A percentile compares a stretch with the other conserved stretches of the same genome.
Evolutionary conservation across 2,888 invertebrate species (phyloP).

Genomic region (Chorisops tibialis): DNA sequence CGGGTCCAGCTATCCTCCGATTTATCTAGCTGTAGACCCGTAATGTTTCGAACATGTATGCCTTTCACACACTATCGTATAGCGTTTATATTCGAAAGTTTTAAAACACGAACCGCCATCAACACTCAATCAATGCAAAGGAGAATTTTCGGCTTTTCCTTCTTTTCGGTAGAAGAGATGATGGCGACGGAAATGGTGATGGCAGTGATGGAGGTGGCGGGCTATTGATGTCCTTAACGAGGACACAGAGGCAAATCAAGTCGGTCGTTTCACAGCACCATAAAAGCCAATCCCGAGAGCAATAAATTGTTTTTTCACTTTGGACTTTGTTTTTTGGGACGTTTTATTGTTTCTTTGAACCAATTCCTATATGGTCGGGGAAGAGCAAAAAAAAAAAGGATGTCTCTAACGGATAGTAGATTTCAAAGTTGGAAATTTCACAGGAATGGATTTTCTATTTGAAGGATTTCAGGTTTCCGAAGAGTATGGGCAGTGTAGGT

Average conservation of each 20-base stretch:
- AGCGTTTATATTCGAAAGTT: constrained; percentile 8
- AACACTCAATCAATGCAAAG: constrained; percentile 31
- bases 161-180: neutral
- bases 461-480: neutral
- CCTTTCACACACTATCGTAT: neutral
- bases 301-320: constrained; percentile 35
- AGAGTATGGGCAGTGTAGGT: neutral
- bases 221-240: constrained; percentile 29
- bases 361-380: constrained; percentile 13
- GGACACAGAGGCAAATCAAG: constrained; percentile 31
- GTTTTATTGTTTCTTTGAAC: constrained; percentile 34
- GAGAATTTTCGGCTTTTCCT: constrained; percentile 23
- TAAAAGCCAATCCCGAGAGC: constrained; percentile 32
- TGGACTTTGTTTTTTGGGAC: constrained; percentile 28
- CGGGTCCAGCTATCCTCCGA: too few relatives aligned
- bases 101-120: constrained; percentile 29
- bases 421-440: neutral
- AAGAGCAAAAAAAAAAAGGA: neutral
- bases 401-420: neutral
- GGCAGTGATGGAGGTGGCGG: neutral
- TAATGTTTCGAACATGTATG: too few relatives aligned
- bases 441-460: neutral
- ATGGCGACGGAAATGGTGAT: neutral
- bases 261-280: constrained; percentile 29
- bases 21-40: too few relatives aligned